Conservation (phyloP, 1,140 invertebrate species). For the Drosophila baimaii region DNA sequence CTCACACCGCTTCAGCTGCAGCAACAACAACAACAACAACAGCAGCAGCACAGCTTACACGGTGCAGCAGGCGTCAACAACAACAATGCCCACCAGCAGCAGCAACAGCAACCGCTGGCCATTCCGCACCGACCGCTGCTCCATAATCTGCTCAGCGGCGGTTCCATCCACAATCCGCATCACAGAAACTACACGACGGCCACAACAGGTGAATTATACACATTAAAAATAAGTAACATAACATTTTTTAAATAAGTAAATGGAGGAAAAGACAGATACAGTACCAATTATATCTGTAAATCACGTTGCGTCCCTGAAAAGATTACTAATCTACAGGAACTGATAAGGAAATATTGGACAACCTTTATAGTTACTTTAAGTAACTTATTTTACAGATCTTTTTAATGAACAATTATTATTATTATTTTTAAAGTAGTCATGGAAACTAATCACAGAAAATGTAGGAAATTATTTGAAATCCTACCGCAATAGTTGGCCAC, state of each 20-base stretch:
- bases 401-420: too few species aligned
- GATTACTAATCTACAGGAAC: neutral
- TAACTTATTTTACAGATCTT: too few species aligned
- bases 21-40: constrained; percentile 69
- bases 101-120: constrained; percentile 70
- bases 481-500: neutral
- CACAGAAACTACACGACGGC: constrained; percentile 83
- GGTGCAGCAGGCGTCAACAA: constrained; percentile 51
- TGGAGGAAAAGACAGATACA: neutral
- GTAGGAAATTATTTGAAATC: neutral
- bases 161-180: constrained; percentile 82
- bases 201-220: constrained; percentile 80
- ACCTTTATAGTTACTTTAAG: neutral
- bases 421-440: too few species aligned
- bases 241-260: neutral
- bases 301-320: neutral
- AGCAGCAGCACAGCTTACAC: constrained; percentile 69
- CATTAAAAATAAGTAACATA: neutral
- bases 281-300: neutral
- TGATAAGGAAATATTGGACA: neutral
- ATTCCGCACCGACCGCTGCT: constrained; percentile 82
- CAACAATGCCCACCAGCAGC: constrained; percentile 47
- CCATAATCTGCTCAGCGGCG: constrained; percentile 83
- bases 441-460: neutral
- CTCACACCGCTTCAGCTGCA: constrained; percentile 72